Evolutionary conservation across 2,113 vertebrate species (phyloP), one percentile per base, ranked within the genome.

Genomic region (Onychostoma macrolepis): DNA sequence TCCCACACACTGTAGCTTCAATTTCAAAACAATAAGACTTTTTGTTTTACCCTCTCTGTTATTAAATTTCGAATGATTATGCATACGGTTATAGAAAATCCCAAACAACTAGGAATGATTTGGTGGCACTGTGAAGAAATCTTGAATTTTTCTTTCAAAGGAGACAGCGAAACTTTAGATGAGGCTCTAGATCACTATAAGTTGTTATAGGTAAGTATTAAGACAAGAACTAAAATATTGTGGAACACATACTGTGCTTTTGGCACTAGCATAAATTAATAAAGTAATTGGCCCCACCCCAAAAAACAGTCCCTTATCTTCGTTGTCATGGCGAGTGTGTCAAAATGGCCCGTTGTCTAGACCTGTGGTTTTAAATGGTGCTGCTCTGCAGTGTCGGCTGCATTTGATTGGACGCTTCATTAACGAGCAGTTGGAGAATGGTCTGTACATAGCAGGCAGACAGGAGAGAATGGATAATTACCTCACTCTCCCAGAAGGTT

Each of bases 381-480:
- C 67, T 58, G 45, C 45, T 41, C 75, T 43, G 69, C 71, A n/a
- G 78, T 15, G 61, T 17, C 9, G 38, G 24, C 36, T 86, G 48
- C 45, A 72, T 86, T 87, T 74, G 69, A 50, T 76, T 77, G 82
- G 82, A 87, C 83, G 45, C 75, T 87, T 87, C 69, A 85, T 87
- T 85, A 85, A 76, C 41, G 61, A 63, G 67, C 50, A 63, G 79
- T 87, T 56, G 30, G 86, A 87, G 28, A 74, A 63, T 65, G 77
- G 75, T 77, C 33, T 75, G 19, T 76, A 69, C 33, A 83, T 87
- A 81, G 56, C 76, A 80, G 85, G 56, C 75, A 80, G 78, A 15
- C 67, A 65, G 45, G 82, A 85, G 69, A 89, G 21, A 58, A 83
- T 80, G n/a, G 82, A 84, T 81, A 89, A 87, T 87, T 87, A 85